phyloP scores from a whole-genome alignment of 2,113 vertebrate genomes.

The Heliornis fulica region DNA sequence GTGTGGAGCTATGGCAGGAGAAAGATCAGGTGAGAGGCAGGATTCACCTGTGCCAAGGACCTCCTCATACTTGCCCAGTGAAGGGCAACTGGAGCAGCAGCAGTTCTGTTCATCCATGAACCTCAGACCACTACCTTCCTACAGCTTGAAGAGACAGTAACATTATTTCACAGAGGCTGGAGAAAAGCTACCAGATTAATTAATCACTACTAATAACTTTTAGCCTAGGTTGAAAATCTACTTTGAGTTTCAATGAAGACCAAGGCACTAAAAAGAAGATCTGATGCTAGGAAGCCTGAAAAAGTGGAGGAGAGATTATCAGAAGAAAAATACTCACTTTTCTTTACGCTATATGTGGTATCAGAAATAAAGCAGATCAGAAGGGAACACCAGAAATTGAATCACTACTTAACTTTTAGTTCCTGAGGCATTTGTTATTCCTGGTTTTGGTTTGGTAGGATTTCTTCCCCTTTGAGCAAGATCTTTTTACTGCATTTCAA shows the following conservation, averaged over 20 bases:
- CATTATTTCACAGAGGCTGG: neutral
- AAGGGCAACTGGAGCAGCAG: neutral
- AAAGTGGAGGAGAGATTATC: neutral
- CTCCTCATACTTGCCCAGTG: neutral
- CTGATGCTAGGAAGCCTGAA: neutral
- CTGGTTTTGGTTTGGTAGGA: neutral
- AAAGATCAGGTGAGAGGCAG: neutral
- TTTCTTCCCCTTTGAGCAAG: neutral
- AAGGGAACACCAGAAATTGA: neutral
- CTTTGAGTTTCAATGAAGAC: neutral
- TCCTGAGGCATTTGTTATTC: neutral
- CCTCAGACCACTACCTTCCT: neutral
- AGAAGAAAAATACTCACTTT: neutral
- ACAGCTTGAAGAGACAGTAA: neutral
- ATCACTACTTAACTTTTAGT: neutral
- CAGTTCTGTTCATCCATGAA: neutral
- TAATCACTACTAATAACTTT: neutral
- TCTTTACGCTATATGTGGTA: neutral
- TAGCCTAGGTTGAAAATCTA: neutral
- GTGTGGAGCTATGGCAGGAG: neutral
- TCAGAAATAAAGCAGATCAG: neutral
- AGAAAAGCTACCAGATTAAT: neutral
- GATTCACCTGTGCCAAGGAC: neutral
- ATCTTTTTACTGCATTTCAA: neutral
- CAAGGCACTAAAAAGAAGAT: neutral